Percentiles rank a stretch among this genome's conserved stretches.
phyloP scores from a whole-genome alignment of 1,140 invertebrate genomes.

The Euwallacea fornicatus region DNA sequence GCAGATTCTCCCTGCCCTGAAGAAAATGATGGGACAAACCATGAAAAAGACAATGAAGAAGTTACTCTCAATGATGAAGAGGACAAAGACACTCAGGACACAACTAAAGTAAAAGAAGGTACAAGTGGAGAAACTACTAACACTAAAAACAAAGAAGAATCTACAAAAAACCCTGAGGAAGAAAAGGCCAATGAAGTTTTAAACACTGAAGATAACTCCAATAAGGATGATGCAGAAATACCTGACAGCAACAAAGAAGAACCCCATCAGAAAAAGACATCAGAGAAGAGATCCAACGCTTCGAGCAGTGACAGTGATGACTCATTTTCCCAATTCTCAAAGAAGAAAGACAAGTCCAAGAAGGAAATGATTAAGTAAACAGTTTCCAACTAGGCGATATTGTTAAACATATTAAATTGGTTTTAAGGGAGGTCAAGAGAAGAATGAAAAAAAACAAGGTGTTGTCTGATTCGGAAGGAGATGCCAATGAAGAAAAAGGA shows the following conservation, averaged over 20 bases:
- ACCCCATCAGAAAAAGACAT: background rate
- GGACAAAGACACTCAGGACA: constrained; percentile 12
- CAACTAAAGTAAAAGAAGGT: constrained; percentile 1
- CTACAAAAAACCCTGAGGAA: background rate
- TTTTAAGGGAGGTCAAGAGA: constrained; percentile 39
- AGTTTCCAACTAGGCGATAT: background rate
- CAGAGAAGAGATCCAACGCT: background rate
- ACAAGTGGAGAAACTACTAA: constrained; percentile 2
- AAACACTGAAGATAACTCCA: constrained; percentile 1
- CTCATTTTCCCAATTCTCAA: constrained; percentile 38
- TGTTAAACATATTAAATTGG: constrained; percentile 4
- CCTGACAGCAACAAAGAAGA: background rate
- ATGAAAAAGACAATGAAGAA: background rate
- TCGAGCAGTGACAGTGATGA: constrained; percentile 41
- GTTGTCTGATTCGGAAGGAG: constrained; percentile 36
- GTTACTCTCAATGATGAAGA: constrained; percentile 11
- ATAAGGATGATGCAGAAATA: background rate
- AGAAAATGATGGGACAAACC: no score
- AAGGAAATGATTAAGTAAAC: constrained; percentile 28
- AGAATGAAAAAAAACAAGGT: constrained; percentile 30
- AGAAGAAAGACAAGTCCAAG: constrained; percentile 36
- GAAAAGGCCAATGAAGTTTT: constrained; percentile 4
- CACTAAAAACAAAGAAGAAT: constrained; percentile 10
- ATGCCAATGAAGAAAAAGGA: background rate
- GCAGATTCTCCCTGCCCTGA: no score